phyloP scores from a whole-genome alignment of 2,888 invertebrate species.

The Chrysolina haemoptera region DNA sequence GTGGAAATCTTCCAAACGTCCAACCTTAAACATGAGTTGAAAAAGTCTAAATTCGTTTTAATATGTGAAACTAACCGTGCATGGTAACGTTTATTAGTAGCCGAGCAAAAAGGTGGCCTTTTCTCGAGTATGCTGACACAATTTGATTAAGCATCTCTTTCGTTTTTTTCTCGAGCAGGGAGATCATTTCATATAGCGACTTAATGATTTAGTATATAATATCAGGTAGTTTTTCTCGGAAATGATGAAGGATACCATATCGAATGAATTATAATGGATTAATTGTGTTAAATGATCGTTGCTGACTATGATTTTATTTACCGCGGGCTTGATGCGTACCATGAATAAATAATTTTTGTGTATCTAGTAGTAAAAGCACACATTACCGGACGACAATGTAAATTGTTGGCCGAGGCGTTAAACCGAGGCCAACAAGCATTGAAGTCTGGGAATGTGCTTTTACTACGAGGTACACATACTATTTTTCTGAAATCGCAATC shows the following conservation, averaged over 20 bases:
- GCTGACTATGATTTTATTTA: neutral
- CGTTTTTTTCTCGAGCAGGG: neutral
- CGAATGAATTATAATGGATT: neutral
- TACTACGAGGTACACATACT: too few species aligned
- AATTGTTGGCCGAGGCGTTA: too few species aligned
- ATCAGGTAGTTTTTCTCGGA: neutral
- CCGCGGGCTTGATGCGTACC: neutral
- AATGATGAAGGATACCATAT: neutral
- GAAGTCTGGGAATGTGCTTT: too few species aligned
- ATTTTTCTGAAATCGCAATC: too few species aligned
- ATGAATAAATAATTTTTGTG: too few species aligned
- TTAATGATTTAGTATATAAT: neutral
- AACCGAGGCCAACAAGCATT: too few species aligned
- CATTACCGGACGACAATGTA: too few species aligned
- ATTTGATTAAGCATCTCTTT: conserved; percentile 1
- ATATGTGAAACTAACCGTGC: neutral
- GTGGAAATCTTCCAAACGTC: too few species aligned
- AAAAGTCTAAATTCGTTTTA: too few species aligned
- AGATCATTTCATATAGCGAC: neutral
- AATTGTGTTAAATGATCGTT: neutral
- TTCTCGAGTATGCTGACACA: conserved; percentile 4
- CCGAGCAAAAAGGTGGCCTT: neutral
- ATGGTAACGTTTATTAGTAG: neutral
- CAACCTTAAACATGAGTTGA: too few species aligned
- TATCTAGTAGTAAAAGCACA: too few species aligned